Conservation (phyloP, 2,888 invertebrate genomes). For the Machimus atricapillus region DNA sequence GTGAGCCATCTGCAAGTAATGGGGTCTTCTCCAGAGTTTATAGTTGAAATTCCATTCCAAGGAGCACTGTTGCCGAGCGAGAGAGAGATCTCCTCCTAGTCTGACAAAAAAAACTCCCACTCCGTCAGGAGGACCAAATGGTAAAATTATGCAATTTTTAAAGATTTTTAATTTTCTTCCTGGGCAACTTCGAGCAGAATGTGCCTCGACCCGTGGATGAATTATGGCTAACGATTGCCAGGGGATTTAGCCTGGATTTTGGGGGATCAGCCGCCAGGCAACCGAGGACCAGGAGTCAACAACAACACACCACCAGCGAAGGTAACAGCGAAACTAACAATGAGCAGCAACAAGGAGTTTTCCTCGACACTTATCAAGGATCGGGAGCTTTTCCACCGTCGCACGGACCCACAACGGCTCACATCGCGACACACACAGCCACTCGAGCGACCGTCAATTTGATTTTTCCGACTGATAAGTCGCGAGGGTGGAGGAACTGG, state of each 20-base stretch:
- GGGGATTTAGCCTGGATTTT: background rate
- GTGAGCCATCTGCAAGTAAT: background rate
- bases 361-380: background rate
- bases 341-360: constrained; percentile 32
- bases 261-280: background rate
- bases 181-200: background rate
- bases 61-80: background rate
- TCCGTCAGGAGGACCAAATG: background rate
- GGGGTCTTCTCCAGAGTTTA: background rate
- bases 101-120: background rate
- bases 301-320: constrained; percentile 20
- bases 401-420: background rate
- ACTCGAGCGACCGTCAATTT: constrained; percentile 25
- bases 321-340: background rate
- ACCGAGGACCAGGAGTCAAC: background rate
- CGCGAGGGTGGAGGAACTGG: background rate
- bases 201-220: background rate
- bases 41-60: background rate
- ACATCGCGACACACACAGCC: constrained; percentile 16
- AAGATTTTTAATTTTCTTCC: background rate
- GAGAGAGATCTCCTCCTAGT: background rate
- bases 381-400: constrained; percentile 1
- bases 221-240: background rate
- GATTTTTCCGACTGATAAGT: constrained; percentile 18
- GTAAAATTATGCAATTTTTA: constrained; percentile 22